Conservation (phyloP, 2,113 vertebrate genomes). For the Gopherus flavomarginatus region DNA sequence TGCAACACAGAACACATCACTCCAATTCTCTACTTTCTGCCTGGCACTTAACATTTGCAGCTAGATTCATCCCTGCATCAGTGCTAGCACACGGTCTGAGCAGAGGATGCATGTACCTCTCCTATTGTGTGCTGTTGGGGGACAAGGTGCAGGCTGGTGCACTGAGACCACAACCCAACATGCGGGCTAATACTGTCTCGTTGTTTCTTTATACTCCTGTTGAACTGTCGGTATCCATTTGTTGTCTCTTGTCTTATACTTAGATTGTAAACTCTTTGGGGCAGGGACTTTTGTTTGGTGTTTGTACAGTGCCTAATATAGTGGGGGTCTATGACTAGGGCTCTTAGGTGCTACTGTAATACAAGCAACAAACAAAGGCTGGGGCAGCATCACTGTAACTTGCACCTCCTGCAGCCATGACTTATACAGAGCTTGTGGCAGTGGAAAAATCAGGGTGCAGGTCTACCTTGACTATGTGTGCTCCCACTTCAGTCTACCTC, state of each 20-base stretch:
- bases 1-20: neutral
- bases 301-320: neutral
- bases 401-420: neutral
- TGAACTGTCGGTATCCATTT: neutral
- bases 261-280: neutral
- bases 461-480: neutral
- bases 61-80: rapidly evolving
- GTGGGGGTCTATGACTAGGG: too few relatives aligned
- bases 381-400: neutral
- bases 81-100: neutral
- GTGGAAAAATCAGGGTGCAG: neutral
- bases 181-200: neutral
- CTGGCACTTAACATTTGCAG: neutral
- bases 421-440: neutral
- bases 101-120: neutral
- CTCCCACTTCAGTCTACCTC: neutral
- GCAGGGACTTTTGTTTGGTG: neutral
- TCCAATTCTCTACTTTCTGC: neutral
- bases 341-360: neutral
- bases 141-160: neutral
- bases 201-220: neutral
- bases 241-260: neutral
- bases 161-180: neutral
- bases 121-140: neutral
- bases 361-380: neutral